Evolutionary conservation across 1,140 invertebrate genomes (phyloP), one percentile per base, ranked within the genome.

Genomic region (Anastrepha obliqua): DNA sequence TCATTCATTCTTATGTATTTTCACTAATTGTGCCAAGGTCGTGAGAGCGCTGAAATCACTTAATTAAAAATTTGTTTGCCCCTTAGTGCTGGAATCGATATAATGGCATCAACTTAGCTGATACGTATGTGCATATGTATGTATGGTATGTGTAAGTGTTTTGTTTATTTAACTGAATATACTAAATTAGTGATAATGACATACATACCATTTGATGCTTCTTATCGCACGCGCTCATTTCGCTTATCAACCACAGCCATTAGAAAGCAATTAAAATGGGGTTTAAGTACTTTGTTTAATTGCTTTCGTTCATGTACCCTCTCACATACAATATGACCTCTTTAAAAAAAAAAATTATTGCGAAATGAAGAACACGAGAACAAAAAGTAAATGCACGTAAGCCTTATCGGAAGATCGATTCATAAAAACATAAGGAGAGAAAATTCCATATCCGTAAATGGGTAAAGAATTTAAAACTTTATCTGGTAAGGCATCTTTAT

Each of bases 281-380:
- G 39, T 67, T 20, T 74, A 74, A 74, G 44, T 15, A 74, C 70
- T 74, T 74, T 47, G 44, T 74, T 74, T 74, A 74, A 74, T 74
- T 74, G 47, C 70, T 51, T 47, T 5, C 44, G 6, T n/a, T 4
- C 70, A 58, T 1, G 55, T n/a, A n/a, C n/a, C n/a, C n/a, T n/a
- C n/a, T n/a, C n/a, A 58, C 55, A 58, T 58, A 58, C 55, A 58
- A 1, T 29, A 29, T 29, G 29, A 29, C 29, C 29, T 29, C 29
- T 29, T 29, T 29, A 29, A 29, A 29, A 29, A 29, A 29, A 1
- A 1, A 5, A 58, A 58, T 58, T 58, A 29, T 29, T 29, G 29
- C 29, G 1, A 1, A 29, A 29, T 29, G 29, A 29, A 29, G 1
- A 29, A 29, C 29, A 29, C 1, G 29, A 29, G 29, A 29, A 29